Conservation (phyloP, 1,140 invertebrate species). For the Lutraria rhynchaena region DNA sequence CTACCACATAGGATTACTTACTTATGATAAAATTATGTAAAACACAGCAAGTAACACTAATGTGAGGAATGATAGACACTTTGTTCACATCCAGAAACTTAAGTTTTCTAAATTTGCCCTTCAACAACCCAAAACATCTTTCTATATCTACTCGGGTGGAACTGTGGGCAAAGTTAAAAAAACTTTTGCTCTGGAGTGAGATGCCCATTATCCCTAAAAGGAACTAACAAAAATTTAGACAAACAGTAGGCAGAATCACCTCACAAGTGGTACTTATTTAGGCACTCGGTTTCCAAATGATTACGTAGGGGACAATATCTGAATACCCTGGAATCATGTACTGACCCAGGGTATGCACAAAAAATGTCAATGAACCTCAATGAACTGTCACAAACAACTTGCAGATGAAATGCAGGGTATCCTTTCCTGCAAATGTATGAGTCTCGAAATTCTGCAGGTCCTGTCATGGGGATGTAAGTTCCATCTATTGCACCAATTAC, state of each 20-base stretch:
- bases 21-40: constrained; percentile 13
- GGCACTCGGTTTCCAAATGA: neutral
- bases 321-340: constrained; percentile 26
- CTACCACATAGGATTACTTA: neutral
- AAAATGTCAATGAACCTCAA: constrained; percentile 12
- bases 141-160: constrained; percentile 12
- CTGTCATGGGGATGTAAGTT: constrained; percentile 41
- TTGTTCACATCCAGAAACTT: neutral
- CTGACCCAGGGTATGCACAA: constrained; percentile 16
- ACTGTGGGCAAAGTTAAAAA: neutral
- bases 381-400: constrained; percentile 21
- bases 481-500: constrained; percentile 49
- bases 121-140: neutral
- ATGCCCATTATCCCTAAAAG: constrained; percentile 8
- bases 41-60: constrained; percentile 5
- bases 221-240: neutral
- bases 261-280: neutral
- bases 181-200: neutral
- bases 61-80: neutral
- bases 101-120: neutral
- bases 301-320: constrained; percentile 1
- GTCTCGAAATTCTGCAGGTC: constrained; percentile 35
- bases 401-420: constrained; percentile 10
- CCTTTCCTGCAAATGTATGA: constrained; percentile 52
- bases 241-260: neutral